Conservation (phyloP, 1,140 invertebrate genomes). For the Macrotrachela quadricornifera region DNA sequence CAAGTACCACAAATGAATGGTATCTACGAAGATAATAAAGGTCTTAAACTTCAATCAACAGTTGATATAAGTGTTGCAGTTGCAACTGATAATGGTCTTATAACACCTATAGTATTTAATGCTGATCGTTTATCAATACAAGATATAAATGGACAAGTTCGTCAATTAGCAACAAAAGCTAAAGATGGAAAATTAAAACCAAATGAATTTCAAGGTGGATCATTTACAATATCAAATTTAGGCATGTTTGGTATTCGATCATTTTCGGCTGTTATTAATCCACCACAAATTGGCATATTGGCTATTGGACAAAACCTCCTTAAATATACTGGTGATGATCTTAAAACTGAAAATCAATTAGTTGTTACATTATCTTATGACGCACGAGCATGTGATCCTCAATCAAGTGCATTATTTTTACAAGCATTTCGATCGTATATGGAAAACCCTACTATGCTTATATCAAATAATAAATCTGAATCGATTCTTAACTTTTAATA, state of each 20-base stretch:
- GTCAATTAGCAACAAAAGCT: conserved; percentile 57
- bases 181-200: conserved; percentile 79
- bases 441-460: too few relatives aligned
- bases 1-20: conserved; percentile 6
- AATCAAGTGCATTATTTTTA: too few relatives aligned
- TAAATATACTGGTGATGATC: not conserved
- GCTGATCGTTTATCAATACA: conserved; percentile 43
- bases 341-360: conserved; percentile 1
- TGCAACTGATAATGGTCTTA: conserved; percentile 74
- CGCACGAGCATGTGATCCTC: not conserved
- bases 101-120: conserved; percentile 86
- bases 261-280: conserved; percentile 48
- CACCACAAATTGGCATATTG: conserved; percentile 34
- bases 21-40: conserved; percentile 2
- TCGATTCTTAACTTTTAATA: too few relatives aligned
- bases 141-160: conserved; percentile 4
- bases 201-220: conserved; percentile 53
- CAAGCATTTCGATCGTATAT: too few relatives aligned
- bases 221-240: conserved; percentile 41
- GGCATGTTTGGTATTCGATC: conserved; percentile 80
- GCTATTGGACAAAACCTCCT: not conserved
- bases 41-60: conserved; percentile 39
- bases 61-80: conserved; percentile 93
- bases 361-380: conserved; percentile 4
- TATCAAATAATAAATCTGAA: too few relatives aligned